Conservation (phyloP, 2,888 invertebrate species). For the Gryllus longicercus region DNA sequence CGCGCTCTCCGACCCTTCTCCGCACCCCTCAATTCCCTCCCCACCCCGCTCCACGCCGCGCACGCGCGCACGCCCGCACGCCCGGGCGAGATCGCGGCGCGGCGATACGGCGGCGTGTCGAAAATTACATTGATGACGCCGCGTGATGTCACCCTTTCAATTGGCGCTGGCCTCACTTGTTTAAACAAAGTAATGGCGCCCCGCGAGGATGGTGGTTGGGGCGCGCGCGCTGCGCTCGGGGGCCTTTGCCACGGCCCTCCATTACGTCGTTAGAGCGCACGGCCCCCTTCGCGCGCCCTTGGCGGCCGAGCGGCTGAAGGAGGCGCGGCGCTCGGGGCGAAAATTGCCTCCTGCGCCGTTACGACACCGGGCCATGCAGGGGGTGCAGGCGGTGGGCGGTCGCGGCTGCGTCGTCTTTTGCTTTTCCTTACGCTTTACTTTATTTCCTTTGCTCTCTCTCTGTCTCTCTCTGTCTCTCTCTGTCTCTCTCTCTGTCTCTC, state of each 20-base stretch:
- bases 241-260: background rate
- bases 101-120: background rate
- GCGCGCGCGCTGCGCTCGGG: background rate
- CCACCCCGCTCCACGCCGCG: background rate
- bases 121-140: slow-evolving; percentile 5
- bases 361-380: too few species aligned
- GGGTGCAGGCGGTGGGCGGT: too few species aligned
- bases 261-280: background rate
- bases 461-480: too few species aligned
- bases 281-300: too few species aligned
- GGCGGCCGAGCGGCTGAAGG: too few species aligned
- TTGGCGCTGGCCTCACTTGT: background rate
- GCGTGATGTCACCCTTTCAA: slow-evolving; percentile 5
- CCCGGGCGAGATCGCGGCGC: background rate
- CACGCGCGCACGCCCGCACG: background rate
- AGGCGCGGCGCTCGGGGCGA: too few species aligned
- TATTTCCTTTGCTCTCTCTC: too few species aligned
- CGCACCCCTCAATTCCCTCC: background rate
- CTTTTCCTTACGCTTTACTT: too few species aligned
- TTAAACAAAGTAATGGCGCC: slow-evolving; percentile 5
- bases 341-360: too few species aligned
- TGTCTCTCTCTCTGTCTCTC: too few species aligned
- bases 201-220: background rate
- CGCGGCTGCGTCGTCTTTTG: too few species aligned
- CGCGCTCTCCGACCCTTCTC: background rate